A percentile compares a stretch with the other conserved stretches of the same genome.
These are phyloP conservation scores for Atrichornis clamosus DNA, from an alignment of 2,113 vertebrate genomes.

Conservation along the genomic window DNA sequence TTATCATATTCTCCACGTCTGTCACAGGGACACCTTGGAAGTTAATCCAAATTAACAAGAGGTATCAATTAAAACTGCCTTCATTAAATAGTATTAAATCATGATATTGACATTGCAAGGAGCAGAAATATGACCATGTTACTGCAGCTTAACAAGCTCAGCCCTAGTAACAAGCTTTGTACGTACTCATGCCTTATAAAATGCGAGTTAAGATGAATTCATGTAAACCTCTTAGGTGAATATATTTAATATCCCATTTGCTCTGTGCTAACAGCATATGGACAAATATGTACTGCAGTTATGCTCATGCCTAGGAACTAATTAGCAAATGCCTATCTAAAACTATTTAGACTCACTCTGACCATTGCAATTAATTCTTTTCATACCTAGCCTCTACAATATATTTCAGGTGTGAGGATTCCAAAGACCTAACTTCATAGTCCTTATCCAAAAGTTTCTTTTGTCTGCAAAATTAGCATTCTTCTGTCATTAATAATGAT, in stretches of 20 bases:
- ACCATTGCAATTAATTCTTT: not conserved
- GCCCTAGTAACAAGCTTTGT: not conserved
- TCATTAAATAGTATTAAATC: not conserved
- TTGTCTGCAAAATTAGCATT: not conserved
- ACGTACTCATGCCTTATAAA: fast-evolving
- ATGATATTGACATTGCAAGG: not conserved
- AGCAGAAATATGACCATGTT: not conserved
- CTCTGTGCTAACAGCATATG: not conserved
- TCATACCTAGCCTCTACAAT: not conserved
- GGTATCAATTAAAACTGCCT: not conserved
- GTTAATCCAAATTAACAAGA: constrained; percentile 1
- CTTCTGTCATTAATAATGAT: not conserved
- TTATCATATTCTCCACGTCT: not conserved
- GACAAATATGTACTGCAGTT: not conserved
- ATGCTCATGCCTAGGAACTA: not conserved
- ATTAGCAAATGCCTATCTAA: not conserved
- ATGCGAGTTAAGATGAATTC: not conserved
- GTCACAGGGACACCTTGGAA: not conserved
- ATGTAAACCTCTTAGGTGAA: not conserved
- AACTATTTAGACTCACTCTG: not conserved
- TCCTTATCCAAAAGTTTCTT: not conserved
- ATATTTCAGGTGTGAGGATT: not conserved
- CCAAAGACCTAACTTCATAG: not conserved
- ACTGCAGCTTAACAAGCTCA: not conserved
- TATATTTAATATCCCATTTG: not conserved